phyloP scores from a whole-genome alignment of 2,797 vertebrate species.

The Acomys russatus region DNA sequence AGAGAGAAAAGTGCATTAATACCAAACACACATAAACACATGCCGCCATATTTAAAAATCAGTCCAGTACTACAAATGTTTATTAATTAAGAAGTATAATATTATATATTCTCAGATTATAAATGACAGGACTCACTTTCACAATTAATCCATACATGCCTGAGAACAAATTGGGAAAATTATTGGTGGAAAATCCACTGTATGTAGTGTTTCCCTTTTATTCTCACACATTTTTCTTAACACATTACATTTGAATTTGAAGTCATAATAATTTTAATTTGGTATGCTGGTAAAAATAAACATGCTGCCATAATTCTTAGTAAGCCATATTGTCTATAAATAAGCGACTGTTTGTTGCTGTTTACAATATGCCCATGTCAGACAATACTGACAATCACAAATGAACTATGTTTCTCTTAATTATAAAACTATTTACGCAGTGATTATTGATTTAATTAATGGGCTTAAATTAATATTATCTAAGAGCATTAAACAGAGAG shows the following conservation, averaged over 20 bases:
- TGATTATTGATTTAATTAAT: background rate
- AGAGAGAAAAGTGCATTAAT: background rate
- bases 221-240: background rate
- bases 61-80: background rate
- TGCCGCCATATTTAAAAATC: background rate
- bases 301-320: background rate
- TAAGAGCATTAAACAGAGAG: background rate
- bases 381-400: background rate
- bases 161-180: background rate
- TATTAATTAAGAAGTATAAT: background rate
- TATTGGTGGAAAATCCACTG: background rate
- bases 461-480: background rate
- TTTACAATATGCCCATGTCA: background rate
- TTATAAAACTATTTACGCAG: background rate
- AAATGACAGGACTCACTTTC: conserved; percentile 25
- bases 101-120: background rate
- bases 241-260: background rate
- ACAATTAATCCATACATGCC: background rate
- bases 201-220: background rate
- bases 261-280: conserved; percentile 14
- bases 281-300: background rate
- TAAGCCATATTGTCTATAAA: background rate
- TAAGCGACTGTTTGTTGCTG: background rate
- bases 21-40: background rate
- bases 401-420: background rate